phyloP scores from a whole-genome alignment of 2,888 invertebrate genomes.

The Macaria notata region DNA sequence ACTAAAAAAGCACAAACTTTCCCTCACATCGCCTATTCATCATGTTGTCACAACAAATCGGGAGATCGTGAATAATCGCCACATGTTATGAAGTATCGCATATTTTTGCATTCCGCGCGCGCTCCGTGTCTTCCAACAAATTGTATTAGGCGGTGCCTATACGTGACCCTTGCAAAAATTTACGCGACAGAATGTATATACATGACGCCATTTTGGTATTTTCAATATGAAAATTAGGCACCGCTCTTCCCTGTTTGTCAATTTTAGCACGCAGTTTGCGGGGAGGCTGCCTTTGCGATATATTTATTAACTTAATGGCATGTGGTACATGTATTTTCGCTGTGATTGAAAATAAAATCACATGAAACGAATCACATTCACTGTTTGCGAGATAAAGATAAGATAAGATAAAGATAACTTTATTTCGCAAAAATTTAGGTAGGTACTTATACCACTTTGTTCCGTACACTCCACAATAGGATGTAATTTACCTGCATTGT shows the following conservation, averaged over 20 bases:
- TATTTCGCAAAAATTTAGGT: no score
- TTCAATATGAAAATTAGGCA: constrained; percentile 62
- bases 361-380: no score
- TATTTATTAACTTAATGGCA: constrained; percentile 32
- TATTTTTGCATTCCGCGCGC: constrained; percentile 67
- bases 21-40: constrained; percentile 9
- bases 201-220: constrained; percentile 52
- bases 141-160: constrained; percentile 75
- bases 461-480: no score
- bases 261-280: constrained; percentile 47
- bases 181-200: constrained; percentile 59
- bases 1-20: constrained; percentile 2
- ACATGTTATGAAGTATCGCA: constrained; percentile 62
- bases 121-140: constrained; percentile 68
- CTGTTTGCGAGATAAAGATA: no score
- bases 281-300: constrained; percentile 36
- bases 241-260: constrained; percentile 40
- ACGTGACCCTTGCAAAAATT: constrained; percentile 68
- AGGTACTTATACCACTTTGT: no score
- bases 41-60: constrained; percentile 17
- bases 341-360: constrained; percentile 1
- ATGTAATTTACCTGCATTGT: no score
- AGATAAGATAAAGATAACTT: no score
- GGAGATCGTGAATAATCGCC: constrained; percentile 64
- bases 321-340: constrained; percentile 20